Evolutionary conservation across 2,888 invertebrate genomes (phyloP).

Genomic region (Nomada ferruginata): DNA sequence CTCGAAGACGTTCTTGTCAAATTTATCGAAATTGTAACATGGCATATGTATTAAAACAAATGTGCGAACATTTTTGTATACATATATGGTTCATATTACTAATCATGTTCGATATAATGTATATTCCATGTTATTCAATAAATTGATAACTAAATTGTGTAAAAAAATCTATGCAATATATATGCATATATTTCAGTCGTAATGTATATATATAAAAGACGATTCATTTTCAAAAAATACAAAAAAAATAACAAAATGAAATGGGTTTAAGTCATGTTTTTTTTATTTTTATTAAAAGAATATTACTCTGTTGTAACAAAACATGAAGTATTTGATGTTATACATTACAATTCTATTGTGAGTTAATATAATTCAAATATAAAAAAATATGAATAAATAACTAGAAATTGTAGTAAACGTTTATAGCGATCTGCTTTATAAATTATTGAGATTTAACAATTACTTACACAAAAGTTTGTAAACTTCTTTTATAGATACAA

Average conservation of each 20-base stretch:
- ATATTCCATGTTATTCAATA: neutral
- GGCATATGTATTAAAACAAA: too few relatives aligned
- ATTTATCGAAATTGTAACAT: too few relatives aligned
- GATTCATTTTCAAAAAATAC: neutral
- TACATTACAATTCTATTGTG: neutral
- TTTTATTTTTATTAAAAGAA: slow-evolving; percentile 9
- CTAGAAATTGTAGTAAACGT: neutral
- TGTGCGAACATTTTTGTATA: too few relatives aligned
- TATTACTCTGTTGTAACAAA: slow-evolving; percentile 4
- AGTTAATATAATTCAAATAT: slow-evolving; percentile 10
- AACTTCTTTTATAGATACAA: neutral
- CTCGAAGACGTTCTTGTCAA: too few relatives aligned
- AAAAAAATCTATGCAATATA: neutral
- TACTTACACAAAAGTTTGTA: neutral
- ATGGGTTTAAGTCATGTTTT: neutral
- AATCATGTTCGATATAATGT: too few relatives aligned
- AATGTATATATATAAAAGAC: neutral
- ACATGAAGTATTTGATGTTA: slow-evolving; percentile 5
- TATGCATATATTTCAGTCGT: neutral
- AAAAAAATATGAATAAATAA: slow-evolving; percentile 3
- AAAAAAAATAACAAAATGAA: neutral
- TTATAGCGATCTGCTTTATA: neutral
- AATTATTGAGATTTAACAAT: neutral
- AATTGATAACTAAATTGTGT: neutral
- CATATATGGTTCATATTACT: too few relatives aligned